Evolutionary conservation across 2,113 vertebrate species (phyloP).

Genomic region (Fulica atra): DNA sequence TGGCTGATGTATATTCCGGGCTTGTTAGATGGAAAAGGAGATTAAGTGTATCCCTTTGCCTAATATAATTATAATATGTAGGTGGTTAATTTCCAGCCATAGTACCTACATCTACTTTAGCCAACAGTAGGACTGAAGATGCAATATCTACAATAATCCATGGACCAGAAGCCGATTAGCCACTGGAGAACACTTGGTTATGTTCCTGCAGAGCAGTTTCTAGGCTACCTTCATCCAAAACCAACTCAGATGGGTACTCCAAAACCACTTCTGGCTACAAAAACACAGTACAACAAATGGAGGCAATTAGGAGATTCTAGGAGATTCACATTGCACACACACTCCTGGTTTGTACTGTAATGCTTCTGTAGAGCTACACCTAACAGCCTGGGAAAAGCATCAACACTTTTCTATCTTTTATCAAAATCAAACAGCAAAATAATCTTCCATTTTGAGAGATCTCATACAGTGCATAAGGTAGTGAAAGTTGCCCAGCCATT

Average conservation of each 20-base stretch:
- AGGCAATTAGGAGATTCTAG: neutral
- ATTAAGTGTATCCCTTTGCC: neutral
- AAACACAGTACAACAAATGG: neutral
- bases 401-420: neutral
- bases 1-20: neutral
- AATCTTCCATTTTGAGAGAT: neutral
- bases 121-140: neutral
- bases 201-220: neutral
- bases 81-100: neutral
- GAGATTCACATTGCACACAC: neutral
- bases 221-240: neutral
- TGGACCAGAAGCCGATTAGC: neutral
- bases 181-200: neutral
- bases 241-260: neutral
- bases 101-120: neutral
- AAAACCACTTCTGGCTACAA: neutral
- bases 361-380: neutral
- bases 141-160: neutral
- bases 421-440: neutral
- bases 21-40: neutral
- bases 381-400: neutral
- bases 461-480: fast-evolving
- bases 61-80: neutral
- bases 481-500: neutral
- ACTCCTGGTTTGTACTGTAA: neutral